Percentiles rank a stretch among this genome's conserved stretches.
Evolutionary conservation across 2,797 vertebrate species (phyloP).

Genomic region (Syngnathus rostellatus): DNA sequence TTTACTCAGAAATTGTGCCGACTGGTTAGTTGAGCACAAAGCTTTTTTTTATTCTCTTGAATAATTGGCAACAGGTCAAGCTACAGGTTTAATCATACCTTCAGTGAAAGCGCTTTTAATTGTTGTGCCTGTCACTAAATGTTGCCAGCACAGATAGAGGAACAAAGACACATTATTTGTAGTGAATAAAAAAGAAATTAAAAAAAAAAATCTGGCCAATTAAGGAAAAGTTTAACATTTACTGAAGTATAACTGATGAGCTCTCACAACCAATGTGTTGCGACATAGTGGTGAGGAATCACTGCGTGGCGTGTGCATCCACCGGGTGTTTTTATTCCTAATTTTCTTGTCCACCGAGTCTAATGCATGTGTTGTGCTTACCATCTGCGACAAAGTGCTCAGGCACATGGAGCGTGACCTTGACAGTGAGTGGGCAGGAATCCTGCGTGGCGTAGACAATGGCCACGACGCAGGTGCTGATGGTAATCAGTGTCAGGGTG

Average conservation of each 20-base stretch:
- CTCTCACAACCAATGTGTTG: neutral
- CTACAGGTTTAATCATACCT: too few species aligned
- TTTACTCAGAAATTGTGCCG: too few species aligned
- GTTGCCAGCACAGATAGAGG: too few species aligned
- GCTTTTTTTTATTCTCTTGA: too few species aligned
- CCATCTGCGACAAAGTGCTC: conserved; percentile 98
- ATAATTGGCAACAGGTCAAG: too few species aligned
- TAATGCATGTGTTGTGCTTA: conserved; percentile 64
- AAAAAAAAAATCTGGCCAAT: neutral
- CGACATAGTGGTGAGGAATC: neutral
- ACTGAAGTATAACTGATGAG: neutral
- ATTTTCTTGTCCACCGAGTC: neutral
- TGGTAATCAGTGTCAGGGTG: conserved; percentile 87
- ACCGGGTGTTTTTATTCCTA: neutral
- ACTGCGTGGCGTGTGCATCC: too few species aligned
- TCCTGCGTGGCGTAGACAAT: conserved; percentile 91
- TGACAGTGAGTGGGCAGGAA: conserved; percentile 91
- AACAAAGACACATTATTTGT: too few species aligned
- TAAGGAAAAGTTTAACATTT: too few species aligned
- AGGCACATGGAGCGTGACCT: conserved; percentile 94
- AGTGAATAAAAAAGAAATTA: too few species aligned
- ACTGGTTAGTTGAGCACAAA: too few species aligned
- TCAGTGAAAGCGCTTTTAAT: too few species aligned
- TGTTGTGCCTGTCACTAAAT: too few species aligned
- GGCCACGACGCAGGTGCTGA: conserved; percentile 89